Conservation (phyloP, 2,113 vertebrate genomes). For the Geococcyx californianus region DNA sequence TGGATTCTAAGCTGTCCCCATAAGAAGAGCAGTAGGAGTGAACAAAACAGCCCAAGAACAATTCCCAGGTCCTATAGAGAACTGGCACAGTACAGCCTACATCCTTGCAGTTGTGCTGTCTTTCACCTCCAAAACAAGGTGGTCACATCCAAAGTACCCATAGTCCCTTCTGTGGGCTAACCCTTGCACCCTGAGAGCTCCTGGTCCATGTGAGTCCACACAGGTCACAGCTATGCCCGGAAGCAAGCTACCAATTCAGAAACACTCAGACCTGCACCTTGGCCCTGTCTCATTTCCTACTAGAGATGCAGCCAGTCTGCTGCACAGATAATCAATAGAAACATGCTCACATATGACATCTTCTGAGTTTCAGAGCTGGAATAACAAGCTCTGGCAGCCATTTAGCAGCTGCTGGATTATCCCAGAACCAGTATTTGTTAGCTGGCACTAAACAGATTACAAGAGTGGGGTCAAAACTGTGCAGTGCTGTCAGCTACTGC, state of each 20-base stretch:
- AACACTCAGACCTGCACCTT: not conserved
- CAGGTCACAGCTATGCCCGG: not conserved
- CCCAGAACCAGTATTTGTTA: not conserved
- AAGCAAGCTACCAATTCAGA: not conserved
- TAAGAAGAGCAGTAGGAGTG: not conserved
- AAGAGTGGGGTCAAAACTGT: not conserved
- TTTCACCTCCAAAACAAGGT: not conserved
- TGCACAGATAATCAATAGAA: not conserved
- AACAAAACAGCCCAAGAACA: not conserved
- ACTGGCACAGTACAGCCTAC: not conserved
- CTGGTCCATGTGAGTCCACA: accelerated
- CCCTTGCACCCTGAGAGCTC: not conserved
- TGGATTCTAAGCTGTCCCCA: not conserved
- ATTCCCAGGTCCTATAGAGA: not conserved
- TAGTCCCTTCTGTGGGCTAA: not conserved
- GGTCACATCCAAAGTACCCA: accelerated
- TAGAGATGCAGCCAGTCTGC: not conserved
- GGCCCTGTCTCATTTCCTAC: not conserved
- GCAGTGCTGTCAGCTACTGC: not conserved
- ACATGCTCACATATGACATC: not conserved
- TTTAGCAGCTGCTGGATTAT: not conserved
- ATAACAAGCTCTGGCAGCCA: not conserved
- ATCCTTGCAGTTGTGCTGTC: not conserved
- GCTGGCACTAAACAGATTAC: not conserved
- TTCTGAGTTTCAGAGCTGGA: not conserved